Evolutionary conservation across 2,797 vertebrate genomes (phyloP), one percentile per base, ranked within the genome.

Genomic region (Perodicticus potto): DNA sequence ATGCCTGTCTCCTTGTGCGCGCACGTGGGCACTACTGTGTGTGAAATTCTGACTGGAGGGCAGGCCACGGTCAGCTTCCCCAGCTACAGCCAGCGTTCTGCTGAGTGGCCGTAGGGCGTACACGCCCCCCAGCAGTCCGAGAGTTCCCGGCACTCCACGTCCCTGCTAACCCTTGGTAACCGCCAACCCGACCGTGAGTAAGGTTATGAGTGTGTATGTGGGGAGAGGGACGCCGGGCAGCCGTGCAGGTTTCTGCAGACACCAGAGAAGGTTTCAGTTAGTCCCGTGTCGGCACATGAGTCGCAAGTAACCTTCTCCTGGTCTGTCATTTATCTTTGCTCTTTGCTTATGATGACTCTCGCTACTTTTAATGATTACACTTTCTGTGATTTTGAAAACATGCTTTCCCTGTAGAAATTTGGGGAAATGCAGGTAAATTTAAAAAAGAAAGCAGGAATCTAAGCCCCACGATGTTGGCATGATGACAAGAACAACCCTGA

Each of bases 41-140:
- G 0, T 12, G 65, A 27, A 14, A 23, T 1, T 2, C 80, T 1
- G 34, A 4, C 0, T 0, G 1, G 84, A 45, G 27, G 40, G 27
- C 0, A 2, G 65, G 16, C 45, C 65, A 8, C 1, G 34, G 72
- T 45, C 57, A 14, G 5, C 67, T 12, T 16, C 72, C 63, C 40
- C 69, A 8, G 57, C 10, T 0, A 1, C 22, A 0, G 5, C 70
- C 76, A 4, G 10, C 1, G 0, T 11, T 16, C 53, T 69, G 25
- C 76, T 22, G 23, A 22, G 76, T 59, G 59, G 74, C 4, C 2
- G 3, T 37, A 1, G 10, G 0, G 16, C 0, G 0, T 4, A 1
- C 37, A 0, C 43, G 27, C 40, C 3, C 3, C 17, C 43, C 25
- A 5, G 25, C 7, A 19, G 8, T 1, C 12, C 1, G 0, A 4